Evolutionary conservation across 2,888 invertebrate species (phyloP), one percentile per base, ranked within the genome.

Genomic region (Belgica antarctica): DNA sequence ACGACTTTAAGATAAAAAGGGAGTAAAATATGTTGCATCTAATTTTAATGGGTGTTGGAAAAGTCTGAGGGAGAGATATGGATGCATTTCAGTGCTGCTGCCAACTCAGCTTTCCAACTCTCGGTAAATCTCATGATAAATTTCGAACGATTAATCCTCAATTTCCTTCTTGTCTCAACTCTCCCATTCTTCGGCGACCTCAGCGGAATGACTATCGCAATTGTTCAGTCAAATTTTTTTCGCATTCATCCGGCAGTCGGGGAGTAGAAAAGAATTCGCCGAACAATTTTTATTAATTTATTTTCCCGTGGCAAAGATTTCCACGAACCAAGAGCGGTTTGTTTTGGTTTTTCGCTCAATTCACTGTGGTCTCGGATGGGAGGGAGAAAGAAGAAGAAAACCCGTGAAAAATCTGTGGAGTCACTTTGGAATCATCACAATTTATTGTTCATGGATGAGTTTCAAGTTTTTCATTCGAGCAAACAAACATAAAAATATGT

Each of bases 401-500:
- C 22, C 17, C 15, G 36, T 46, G 31, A 47, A 66, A 65, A 57
- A 57, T 68, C 57, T 68, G 68, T 22, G 15, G 22, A 68, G 68
- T 68, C 68, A 68, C 57, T 57, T 57, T 52, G 68, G 25, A 68
- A 68, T 57, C 68, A 68, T 68, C 68, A 68, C 52, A 68, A 68
- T 68, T 68, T 68, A 68, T 68, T 68, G 57, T 68, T 68, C 57
- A 28, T 22, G 28, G 25, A 68, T 68, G 68, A 68, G 52, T 57
- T 28, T 52, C 68, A 46, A 52, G 57, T 57, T 68, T 68, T 68
- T 57, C 68, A 68, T 68, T 68, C 17, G 68, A 68, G 57, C 52
- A 57, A 68, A 68, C 68, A 57, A 68, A 68, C 52, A 68, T 34
- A 68, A 68, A 65, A 65, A 68, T 68, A 68, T 68, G 57, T 57